These are phyloP conservation scores for Gryon sp. DNA, from an alignment of 1,140 invertebrate genomes.

Conservation along the genomic window DNA sequence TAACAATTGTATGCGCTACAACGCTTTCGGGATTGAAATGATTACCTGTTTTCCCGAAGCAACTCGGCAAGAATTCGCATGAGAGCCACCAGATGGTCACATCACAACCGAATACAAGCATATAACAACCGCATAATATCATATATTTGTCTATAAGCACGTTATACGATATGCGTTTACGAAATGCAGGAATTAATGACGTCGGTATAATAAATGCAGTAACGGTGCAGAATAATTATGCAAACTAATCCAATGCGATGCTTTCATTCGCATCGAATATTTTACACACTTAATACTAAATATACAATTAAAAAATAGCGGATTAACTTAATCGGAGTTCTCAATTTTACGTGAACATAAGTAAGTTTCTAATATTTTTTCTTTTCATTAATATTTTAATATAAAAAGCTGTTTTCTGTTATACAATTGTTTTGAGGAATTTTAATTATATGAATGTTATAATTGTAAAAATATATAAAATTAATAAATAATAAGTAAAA, in stretches of 20 bases:
- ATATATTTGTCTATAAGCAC: constrained; percentile 62
- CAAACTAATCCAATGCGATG: constrained; percentile 51
- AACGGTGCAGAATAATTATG: constrained; percentile 58
- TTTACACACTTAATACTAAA: constrained; percentile 28
- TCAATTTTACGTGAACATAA: no score
- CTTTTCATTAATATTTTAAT: no score
- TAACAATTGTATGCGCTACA: constrained; percentile 64
- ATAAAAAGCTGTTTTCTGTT: no score
- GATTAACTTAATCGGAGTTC: no score
- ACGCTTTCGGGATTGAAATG: constrained; percentile 64
- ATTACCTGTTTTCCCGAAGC: constrained; percentile 58
- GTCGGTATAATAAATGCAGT: constrained; percentile 59
- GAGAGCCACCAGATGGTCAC: constrained; percentile 65
- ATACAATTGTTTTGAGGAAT: no score
- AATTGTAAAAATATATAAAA: no score
- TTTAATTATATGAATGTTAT: no score
- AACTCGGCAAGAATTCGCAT: constrained; percentile 61
- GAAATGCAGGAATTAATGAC: constrained; percentile 61
- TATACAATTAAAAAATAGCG: no score
- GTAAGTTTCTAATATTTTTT: no score
- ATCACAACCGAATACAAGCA: constrained; percentile 62
- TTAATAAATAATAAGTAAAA: no score
- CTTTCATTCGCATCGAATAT: constrained; percentile 52
- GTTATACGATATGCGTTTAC: constrained; percentile 60
- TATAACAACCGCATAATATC: constrained; percentile 65